Evolutionary conservation across 2,888 invertebrate genomes (phyloP), one percentile per base, ranked within the genome.

Genomic region (Anaspis maculata): DNA sequence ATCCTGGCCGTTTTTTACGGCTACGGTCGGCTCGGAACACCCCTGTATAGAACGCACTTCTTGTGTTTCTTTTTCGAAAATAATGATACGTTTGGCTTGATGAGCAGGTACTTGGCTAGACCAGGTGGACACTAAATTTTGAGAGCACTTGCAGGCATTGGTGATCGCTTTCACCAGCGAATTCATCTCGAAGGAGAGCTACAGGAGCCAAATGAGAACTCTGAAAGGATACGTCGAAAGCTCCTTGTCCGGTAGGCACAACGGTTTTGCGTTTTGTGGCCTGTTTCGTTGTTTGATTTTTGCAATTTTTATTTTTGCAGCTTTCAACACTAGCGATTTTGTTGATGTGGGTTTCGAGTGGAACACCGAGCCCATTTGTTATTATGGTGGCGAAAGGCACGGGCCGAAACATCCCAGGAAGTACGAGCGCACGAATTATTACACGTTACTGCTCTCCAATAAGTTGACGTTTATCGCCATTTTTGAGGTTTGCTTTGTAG

Each of bases 401-500:
- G 52, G 53, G 12, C 54, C 56, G 3, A 36, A 49, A 30, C 52
- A 54, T 36, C 31, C 32, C 7, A 13, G 46, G 4, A 49, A 55
- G 15, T 70, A 68, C 41, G 44, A 56, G 24, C 51, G 66, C 21
- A 70, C 69, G 2, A 49, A 62, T 23, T 62, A 67, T 28, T 73
- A 69, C 57, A 77, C 75, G 74, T 70, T 70, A 38, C 57, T 74
- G 13, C 57, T 77, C 41, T 71, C 73, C 1, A 68, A 71, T 6
- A 59, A 73, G 43, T 66, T 78, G 27, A 67, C 68, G 6, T 73
- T 76, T 52, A 71, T 78, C 13, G 65, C 76, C 19, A 61, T 74
- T 4, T 79, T 77, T 66, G 75, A 77, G 71, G 77, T 52, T n/a
- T n/a, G n/a, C n/a, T n/a, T n/a, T n/a, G n/a, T n/a, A n/a, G n/a